Base-by-base conservation (phyloP, 2,888 invertebrate genomes). In the Temnothorax rugatulus region DNA sequence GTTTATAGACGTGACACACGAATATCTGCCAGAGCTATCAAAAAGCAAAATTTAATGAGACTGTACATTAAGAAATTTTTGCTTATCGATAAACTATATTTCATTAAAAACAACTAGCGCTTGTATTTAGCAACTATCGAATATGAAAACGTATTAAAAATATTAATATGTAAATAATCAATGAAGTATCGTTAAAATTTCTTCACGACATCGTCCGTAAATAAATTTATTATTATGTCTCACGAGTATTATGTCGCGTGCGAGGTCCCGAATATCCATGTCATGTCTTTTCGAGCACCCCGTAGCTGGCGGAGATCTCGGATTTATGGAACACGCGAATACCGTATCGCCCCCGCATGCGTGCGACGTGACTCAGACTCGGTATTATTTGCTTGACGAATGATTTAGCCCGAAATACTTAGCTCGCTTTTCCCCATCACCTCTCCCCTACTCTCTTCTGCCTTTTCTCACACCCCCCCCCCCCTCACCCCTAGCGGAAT, bases 311-410 rank as follows among this genome's bases (percentile, higher is more conserved):
- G 63, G 63, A 84, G 74, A 69, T 77, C 75, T 54, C 84, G 86
- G 79, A 83, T 85, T 88, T 87, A 79, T 74, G 86, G 63, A 84
- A 82, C 87, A 87, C 84, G 87, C 86, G 79, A 92, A 89, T 86
- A 88, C 63, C 64, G 74, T 77, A 89, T 89, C 86, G 84, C 84
- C 88, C 88, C 87, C 85, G 87, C 88, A 74, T 88, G 86, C 88
- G 90, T 87, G 87, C 86, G 84, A 85, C 74, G 88, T 93, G 93
- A 93, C 90, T 92, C 93, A 93, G 90, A 83, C 88, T 81, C 87
- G 86, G 91, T 88, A 90, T 94, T 93, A 93, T 93, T 92, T 92
- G 91, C 91, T 92, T 91, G 93, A 93, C 93, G 93, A 93, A 93
- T 91, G 93, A 93, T 94, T 93, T 92, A 92, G 91, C 87, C 88